These are phyloP conservation scores for Gulo gulo DNA, from an alignment of 2,113 vertebrate species.

Conservation along the genomic window DNA sequence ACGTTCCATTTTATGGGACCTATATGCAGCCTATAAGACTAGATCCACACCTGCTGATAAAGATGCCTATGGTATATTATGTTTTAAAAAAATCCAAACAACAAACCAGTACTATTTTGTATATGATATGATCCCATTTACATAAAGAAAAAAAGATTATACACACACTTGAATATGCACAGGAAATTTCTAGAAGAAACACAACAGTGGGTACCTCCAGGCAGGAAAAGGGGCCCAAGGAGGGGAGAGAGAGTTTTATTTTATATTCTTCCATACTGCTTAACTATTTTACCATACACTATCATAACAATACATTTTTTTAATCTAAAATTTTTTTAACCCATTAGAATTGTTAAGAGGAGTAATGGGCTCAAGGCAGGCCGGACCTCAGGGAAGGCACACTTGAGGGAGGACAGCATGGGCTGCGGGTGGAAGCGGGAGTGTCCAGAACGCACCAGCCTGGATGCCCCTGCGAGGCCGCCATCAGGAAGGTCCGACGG, in stretches of 20 bases:
- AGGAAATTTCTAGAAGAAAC: conserved; percentile 45
- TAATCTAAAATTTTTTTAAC: not conserved
- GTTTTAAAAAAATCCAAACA: not conserved
- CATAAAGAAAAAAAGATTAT: not conserved
- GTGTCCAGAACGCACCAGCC: not conserved
- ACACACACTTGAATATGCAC: not conserved
- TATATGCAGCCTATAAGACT: not conserved
- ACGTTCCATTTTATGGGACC: not conserved
- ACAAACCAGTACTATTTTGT: not conserved
- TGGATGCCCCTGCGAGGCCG: not conserved
- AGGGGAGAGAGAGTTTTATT: not conserved
- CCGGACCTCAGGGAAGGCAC: not conserved
- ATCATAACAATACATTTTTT: not conserved
- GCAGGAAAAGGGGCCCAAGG: not conserved
- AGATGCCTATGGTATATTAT: not conserved
- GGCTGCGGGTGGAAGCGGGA: no score
- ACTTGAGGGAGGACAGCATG: rapidly evolving
- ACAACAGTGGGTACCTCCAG: not conserved
- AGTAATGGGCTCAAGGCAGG: not conserved
- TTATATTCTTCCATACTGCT: not conserved
- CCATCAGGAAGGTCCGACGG: not conserved
- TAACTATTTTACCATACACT: not conserved
- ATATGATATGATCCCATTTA: not conserved
- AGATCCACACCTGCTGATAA: not conserved
- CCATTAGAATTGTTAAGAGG: not conserved